Evolutionary conservation across 2,797 vertebrate genomes (phyloP).

Genomic region (Sebastes taczanowskii): DNA sequence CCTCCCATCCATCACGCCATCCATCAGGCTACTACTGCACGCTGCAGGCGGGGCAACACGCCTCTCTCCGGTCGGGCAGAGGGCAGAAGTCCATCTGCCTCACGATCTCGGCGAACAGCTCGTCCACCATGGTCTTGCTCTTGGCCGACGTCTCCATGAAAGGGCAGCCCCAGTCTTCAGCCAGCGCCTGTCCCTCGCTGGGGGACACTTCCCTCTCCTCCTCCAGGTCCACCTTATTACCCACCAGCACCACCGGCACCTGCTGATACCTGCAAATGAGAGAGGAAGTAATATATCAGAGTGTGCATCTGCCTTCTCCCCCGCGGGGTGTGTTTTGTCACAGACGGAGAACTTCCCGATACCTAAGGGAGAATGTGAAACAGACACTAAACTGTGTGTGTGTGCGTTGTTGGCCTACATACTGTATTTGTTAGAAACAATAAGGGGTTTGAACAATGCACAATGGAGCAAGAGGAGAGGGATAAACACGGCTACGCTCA

Average conservation of each 20-base stretch:
- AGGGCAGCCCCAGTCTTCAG: slow-evolving; percentile 96
- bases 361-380: neutral
- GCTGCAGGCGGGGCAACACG: slow-evolving; percentile 93
- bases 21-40: slow-evolving; percentile 84
- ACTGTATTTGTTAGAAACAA: slow-evolving; percentile 54
- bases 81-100: slow-evolving; percentile 98
- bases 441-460: slow-evolving; percentile 43
- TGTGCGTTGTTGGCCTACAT: slow-evolving; percentile 52
- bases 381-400: neutral
- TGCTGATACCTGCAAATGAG: slow-evolving; percentile 87
- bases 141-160: slow-evolving; percentile 98
- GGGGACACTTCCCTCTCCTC: slow-evolving; percentile 92
- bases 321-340: neutral
- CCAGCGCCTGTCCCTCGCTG: slow-evolving; percentile 92
- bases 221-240: slow-evolving; percentile 97
- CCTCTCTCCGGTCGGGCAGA: slow-evolving; percentile 91
- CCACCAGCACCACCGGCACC: slow-evolving; percentile 94
- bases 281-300: neutral
- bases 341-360: neutral
- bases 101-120: slow-evolving; percentile 97
- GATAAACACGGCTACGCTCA: slow-evolving; percentile 27
- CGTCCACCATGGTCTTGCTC: slow-evolving; percentile 97
- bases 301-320: neutral
- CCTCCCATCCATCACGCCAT: slow-evolving; percentile 13
- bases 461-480: slow-evolving; percentile 23